phyloP scores from a whole-genome alignment of 2,888 invertebrate genomes.

The Dexiosoma caninum region DNA sequence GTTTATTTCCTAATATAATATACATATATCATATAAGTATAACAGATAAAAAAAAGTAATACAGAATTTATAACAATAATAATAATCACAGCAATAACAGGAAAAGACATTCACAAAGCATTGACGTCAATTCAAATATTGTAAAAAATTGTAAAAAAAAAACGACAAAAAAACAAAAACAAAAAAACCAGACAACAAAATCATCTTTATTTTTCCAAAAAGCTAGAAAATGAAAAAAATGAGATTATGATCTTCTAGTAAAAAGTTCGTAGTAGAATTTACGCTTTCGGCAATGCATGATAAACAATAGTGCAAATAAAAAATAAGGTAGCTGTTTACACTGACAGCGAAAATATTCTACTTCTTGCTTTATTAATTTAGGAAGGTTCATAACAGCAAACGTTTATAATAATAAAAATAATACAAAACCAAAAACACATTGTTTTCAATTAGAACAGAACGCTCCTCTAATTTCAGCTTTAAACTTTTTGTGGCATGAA shows the following conservation, averaged over 20 bases:
- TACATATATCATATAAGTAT: no score
- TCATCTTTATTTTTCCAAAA: neutral
- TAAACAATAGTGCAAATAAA: no score
- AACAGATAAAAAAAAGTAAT: slow-evolving; percentile 10
- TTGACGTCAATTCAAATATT: slow-evolving; percentile 50
- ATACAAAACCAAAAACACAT: no score
- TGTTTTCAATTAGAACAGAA: neutral
- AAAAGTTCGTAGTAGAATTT: slow-evolving; percentile 40
- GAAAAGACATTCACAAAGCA: neutral
- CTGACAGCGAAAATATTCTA: no score
- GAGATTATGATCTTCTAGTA: slow-evolving; percentile 45
- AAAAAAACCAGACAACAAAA: neutral
- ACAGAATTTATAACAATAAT: neutral
- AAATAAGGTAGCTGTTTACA: no score
- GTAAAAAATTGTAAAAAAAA: neutral
- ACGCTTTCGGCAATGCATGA: no score
- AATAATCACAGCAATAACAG: slow-evolving; percentile 6
- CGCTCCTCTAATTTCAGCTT: slow-evolving; percentile 2
- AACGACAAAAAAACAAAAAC: neutral
- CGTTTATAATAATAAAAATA: no score
- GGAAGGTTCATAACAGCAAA: no score
- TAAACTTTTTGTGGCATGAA: slow-evolving; percentile 15
- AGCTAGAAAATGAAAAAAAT: neutral
- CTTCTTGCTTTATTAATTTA: no score
- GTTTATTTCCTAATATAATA: slow-evolving; percentile 5